Base-by-base conservation (phyloP, 1,140 invertebrate species). In the Pogonomyrmex barbatus region DNA sequence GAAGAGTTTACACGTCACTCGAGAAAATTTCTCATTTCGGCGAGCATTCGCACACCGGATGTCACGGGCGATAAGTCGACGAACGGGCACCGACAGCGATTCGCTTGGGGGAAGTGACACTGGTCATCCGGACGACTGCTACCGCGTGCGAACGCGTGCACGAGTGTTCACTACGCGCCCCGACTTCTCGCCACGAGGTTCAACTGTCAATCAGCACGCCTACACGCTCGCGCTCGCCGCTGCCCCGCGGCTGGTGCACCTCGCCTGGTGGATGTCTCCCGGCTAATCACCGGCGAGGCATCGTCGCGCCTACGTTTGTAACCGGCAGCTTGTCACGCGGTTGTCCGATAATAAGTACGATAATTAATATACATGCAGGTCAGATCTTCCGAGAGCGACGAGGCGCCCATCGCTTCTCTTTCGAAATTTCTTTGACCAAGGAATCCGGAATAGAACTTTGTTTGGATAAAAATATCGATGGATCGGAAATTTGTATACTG, bases 91-190 rank as follows among this genome's bases (percentile, higher is more conserved):
- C 87, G 90, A 92, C 91, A 88, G 90, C 86, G 86, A 91, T 91
- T 91, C 87, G 86, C 89, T 92, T 85, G 90, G 91, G 90, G 91
- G 91, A 92, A 91, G 86, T 90, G 86, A 90, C 87, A 92, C 67
- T 84, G 70, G 65, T 79, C 79, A 89, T 90, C 87, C 84, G 90
- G 36, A 24, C 56, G 54, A 65, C 85, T 79, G 77, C 79, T 82
- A 67, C 87, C 87, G 85, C 75, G 86, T 87, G 60, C 54, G 79
- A 33, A 10, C 45, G 79, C 54, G 87, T 65, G 63, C 83, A 81
- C 85, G 85, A 82, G 75, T 87, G 83, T 12, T 47, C 52, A 45
- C 83, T 70, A 42, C 54, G 68, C 56, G 75, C 88, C 24, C 24
- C 52, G 75, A 85, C 60, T 91, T 84, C 58, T 84, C 58, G 67